Evolutionary conservation across 2,888 invertebrate species (phyloP), one percentile per base, ranked within the genome.

Genomic region (Tiliacea aurago): DNA sequence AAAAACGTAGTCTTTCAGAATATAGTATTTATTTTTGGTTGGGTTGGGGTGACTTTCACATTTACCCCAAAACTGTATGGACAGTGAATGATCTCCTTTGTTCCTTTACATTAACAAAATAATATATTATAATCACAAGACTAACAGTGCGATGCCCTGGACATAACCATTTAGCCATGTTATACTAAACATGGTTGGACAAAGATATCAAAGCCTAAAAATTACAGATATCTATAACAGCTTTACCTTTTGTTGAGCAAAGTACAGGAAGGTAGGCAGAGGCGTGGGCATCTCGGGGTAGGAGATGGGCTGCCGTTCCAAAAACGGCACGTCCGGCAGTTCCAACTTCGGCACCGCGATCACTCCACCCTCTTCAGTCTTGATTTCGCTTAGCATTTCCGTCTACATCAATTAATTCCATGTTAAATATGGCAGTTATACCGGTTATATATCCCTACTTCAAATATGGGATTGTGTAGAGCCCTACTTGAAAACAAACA

Each of bases 211-310:
- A 37, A 37, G 37, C 37, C 37, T 37, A 37, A 37, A 37, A 37
- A 37, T 37, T 37, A 37, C 37, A 37, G 4, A 55, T 55, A 3
- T 55, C 55, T 55, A 15, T 3, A 55, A 33, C n/a, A 5, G 7
- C 3, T 28, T 58, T 64, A 98, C 98, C 96, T 98, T 98, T 67
- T 97, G 97, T 88, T 97, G 97, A 49, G 97, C 95, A 75, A 97
- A 97, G 88, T 97, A 97, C 45, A 98, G 91, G 92, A 98, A 98
- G 15, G 95, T 90, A 0, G 98, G 98, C 89, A 98, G 91, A 59
- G 97, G 94, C 3, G 98, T 97, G 10, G 97, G 97, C 90, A 97
- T 95, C 76, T 95, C 96, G 0, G 88, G 76, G 79, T 96, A 94
- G 4, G 92, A 87, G 20, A 92, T 89, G 0, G 97, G 95, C 49